These are phyloP conservation scores for Bufo gargarizans DNA, from an alignment of 2,113 vertebrate species.

Conservation along the genomic window DNA sequence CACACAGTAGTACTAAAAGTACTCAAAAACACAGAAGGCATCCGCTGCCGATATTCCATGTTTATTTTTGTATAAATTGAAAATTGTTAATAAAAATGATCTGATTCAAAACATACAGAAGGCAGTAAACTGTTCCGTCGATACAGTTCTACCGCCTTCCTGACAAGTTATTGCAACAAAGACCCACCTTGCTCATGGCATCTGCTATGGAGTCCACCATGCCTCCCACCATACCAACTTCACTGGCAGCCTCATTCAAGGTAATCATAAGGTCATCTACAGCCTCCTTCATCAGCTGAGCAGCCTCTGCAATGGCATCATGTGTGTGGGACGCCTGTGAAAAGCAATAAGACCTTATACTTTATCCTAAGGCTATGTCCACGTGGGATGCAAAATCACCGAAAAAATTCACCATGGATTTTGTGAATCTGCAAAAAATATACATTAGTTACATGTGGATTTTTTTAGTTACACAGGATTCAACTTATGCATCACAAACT, in stretches of 20 bases:
- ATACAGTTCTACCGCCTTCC: not conserved
- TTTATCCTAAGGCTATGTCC: too few relatives aligned
- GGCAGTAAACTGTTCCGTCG: too few relatives aligned
- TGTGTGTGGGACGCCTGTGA: conserved; percentile 92
- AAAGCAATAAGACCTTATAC: not conserved
- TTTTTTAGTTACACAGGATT: too few relatives aligned
- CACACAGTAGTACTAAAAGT: not conserved
- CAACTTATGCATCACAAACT: too few relatives aligned
- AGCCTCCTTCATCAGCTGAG: conserved; percentile 96
- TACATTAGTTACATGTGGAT: too few relatives aligned
- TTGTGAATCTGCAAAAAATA: too few relatives aligned
- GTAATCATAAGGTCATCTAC: conserved; percentile 99
- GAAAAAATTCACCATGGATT: too few relatives aligned
- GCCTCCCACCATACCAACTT: conserved; percentile 94
- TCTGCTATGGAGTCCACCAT: conserved; percentile 97
- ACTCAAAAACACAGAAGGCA: not conserved
- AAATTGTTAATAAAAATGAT: too few relatives aligned
- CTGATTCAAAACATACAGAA: too few relatives aligned
- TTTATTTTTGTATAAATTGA: too few relatives aligned
- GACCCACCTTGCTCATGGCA: conserved; percentile 89
- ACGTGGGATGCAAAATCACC: too few relatives aligned
- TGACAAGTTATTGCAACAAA: not conserved
- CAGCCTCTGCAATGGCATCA: conserved; percentile 90
- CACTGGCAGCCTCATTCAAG: conserved; percentile 94
- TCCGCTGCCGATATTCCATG: too few relatives aligned